Evolutionary conservation across 2,113 vertebrate species (phyloP).

Genomic region (Saccopteryx leptura): DNA sequence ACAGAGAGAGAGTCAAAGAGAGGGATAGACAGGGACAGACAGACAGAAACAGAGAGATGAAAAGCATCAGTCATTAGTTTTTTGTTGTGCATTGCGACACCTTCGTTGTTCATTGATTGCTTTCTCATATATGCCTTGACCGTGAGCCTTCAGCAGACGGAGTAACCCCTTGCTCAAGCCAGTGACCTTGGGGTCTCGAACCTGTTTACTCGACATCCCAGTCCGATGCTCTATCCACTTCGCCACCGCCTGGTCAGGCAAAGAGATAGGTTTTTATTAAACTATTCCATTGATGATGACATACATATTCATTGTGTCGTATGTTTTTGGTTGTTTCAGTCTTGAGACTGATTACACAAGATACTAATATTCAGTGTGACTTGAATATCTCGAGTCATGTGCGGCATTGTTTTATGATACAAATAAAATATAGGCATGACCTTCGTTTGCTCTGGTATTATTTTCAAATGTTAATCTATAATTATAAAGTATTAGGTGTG

Average conservation of each 20-base stretch:
- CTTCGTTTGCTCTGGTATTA: not conserved
- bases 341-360: not conserved
- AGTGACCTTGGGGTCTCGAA: too few species aligned
- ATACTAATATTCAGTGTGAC: not conserved
- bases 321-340: not conserved
- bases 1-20: too few species aligned
- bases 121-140: too few species aligned
- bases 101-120: too few species aligned
- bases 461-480: not conserved
- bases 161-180: too few species aligned
- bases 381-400: not conserved
- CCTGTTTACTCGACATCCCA: too few species aligned
- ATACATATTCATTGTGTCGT: not conserved
- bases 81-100: too few species aligned
- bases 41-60: too few species aligned
- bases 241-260: not conserved
- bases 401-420: not conserved
- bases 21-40: too few species aligned
- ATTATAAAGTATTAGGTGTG: not conserved
- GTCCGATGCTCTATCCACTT: too few species aligned
- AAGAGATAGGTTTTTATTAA: not conserved
- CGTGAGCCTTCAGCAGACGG: too few species aligned
- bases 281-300: not conserved
- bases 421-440: not conserved
- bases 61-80: too few species aligned